Base-by-base conservation (phyloP, 2,113 vertebrate species). In the Centropus bengalensis region DNA sequence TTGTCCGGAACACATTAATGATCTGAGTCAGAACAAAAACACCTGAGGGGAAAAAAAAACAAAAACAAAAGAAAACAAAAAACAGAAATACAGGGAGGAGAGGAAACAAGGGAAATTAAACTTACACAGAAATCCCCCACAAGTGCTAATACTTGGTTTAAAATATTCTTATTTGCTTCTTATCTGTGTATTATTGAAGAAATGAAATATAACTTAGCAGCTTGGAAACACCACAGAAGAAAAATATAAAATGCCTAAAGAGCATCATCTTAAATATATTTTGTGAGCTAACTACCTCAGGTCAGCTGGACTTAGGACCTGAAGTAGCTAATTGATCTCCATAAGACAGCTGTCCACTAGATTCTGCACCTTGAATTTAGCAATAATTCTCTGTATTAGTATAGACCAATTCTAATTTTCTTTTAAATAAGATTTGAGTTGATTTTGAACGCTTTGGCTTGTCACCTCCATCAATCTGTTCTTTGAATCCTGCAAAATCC, bases 1-100 rank as follows among this genome's bases (percentile, higher is more conserved):
- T 99, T 89, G 99, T 99, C 80, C 99, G 98, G 96, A 99, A 99
- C 78, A 98, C 98, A 93, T 99, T 99, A 96, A 99, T 99, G 95
- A 99, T 99, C 94, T 99, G 99, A 86, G 99, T 99, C 97, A 99
- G 94, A 82, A 99, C 98, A 96, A 99, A 95, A 90, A 99, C 98
- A 79, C 99, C 99, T 99, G 95, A n/a, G 73, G 87, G 64, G 45
- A 67, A 85, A 59, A 70, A 86, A 33, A 55, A 55, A 54, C 52
- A 86, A 33, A 55, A 55, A 54, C 52, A 27, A 55, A 55, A 8
- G 27, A 55, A 30, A 55, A 55, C 27, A 55, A 52, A 32, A 30
- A 47, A 58, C 33, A 96, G 84, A 94, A 85, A 96, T 14, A 73
- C 5, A 80, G 16, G 42, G 17, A 67, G 36, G 17, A 75, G 14